These are phyloP conservation scores for Betta splendens DNA, from an alignment of 2,797 vertebrate genomes.

Conservation along the genomic window DNA sequence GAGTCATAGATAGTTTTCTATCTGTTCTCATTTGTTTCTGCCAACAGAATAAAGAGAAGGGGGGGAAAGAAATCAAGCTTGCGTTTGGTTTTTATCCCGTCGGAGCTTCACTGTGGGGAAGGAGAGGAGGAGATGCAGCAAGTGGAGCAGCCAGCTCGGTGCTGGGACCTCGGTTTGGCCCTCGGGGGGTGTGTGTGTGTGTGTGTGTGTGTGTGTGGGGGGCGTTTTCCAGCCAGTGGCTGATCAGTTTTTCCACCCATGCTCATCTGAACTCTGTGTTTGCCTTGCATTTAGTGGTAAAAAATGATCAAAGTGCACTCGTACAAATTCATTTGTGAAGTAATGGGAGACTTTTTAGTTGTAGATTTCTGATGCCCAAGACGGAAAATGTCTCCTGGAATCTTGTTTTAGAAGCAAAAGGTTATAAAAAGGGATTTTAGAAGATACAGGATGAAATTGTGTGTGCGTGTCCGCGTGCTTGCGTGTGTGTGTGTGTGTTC, in stretches of 20 bases:
- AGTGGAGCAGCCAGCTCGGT: slow-evolving; percentile 51
- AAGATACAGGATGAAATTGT: no score
- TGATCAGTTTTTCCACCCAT: slow-evolving; percentile 73
- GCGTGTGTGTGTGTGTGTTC: no score
- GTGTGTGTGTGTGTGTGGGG: no score
- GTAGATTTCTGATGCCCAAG: no score
- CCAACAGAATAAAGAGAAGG: slow-evolving; percentile 79
- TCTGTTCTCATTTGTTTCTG: slow-evolving; percentile 69
- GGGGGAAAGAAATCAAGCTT: slow-evolving; percentile 17
- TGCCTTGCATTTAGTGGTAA: background rate
- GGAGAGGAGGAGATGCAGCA: slow-evolving; percentile 26
- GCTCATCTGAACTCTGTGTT: slow-evolving; percentile 50
- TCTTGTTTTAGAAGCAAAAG: no score
- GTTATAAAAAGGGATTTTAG: no score
- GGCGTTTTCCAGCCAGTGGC: slow-evolving; percentile 54
- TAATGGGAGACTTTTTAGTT: background rate
- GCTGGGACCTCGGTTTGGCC: slow-evolving; percentile 59
- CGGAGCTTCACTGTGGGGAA: slow-evolving; percentile 10
- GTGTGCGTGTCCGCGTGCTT: no score
- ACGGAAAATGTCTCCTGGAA: no score
- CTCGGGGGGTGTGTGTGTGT: slow-evolving; percentile 55
- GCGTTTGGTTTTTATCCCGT: slow-evolving; percentile 34
- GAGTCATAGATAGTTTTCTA: slow-evolving; percentile 50
- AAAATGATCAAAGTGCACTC: background rate
- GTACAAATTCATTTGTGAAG: background rate